Base-by-base conservation (phyloP, 2,888 invertebrate genomes). In the Perdita meconis region DNA sequence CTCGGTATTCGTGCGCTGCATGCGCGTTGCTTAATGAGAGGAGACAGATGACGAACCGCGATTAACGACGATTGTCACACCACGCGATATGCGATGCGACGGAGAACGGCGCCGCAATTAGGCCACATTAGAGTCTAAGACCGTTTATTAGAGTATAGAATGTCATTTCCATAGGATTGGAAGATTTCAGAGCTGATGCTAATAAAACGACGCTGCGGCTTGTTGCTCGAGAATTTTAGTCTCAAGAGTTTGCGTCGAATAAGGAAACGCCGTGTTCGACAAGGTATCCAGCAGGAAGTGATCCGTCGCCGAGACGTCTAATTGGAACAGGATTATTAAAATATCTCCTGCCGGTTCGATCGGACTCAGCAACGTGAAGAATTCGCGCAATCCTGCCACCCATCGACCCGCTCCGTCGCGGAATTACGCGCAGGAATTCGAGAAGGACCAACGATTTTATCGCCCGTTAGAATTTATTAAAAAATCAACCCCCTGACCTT, bases 341-440 rank as follows among this genome's bases (percentile, higher is more conserved):
- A 77, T 76, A 75, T 77, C 76, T 68, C 42, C 53, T 76, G 63
- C 38, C 68, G 63, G 57, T 66, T 68, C 68, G 77, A 77, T 76
- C 76, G 63, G 34, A 44, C 61, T 40, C 44, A 64, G 77, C 68
- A 55, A 69, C 76, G 68, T 16, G 42, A 63, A 69, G 77, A 77
- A 77, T 77, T 56, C 59, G 38, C 68, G 76, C 77, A 75, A 77
- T 76, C 69, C 59, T 24, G 63, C 24, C 69, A 53, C 61, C 42
- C 68, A 59, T 59, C 61, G 68, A 51, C 76, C 63, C 75, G 73
- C 72, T 63, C 38, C 66, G 76, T 76, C 76, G 42, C 38, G 63
- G 61, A 77, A 77, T 64, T 77, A 64, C 51, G 68, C 63, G 10
- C 44, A 68, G 76, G 77, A 53, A 77, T 76, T 69, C 61, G 30